Conservation (phyloP, 2,888 invertebrate genomes). For the Epsilonema sp. region DNA sequence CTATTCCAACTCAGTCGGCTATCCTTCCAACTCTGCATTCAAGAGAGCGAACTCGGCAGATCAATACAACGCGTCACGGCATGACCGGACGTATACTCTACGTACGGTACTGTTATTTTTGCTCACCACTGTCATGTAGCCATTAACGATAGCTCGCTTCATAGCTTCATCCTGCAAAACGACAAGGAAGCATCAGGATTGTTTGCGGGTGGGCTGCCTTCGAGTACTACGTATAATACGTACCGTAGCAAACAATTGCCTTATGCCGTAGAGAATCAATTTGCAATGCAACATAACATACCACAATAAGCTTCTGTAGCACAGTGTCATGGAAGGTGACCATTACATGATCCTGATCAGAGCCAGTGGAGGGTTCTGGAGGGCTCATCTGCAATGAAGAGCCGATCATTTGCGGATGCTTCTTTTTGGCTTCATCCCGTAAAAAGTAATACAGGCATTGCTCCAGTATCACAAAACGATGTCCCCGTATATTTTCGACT, state of each 20-base stretch:
- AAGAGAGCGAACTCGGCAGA: not conserved
- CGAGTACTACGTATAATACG: too few species aligned
- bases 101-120: not conserved
- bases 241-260: too few species aligned
- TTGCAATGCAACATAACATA: too few species aligned
- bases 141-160: not conserved
- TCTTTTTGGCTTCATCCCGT: not conserved
- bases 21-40: not conserved
- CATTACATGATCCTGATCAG: not conserved
- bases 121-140: not conserved
- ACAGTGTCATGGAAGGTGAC: not conserved
- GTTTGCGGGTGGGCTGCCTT: too few species aligned
- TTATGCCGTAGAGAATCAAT: not conserved
- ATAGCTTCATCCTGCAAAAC: not conserved
- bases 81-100: too few species aligned
- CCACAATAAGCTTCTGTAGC: not conserved
- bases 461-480: not conserved
- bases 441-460: not conserved
- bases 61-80: too few species aligned
- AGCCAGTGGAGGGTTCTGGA: not conserved
- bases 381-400: not conserved
- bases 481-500: not conserved
- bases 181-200: not conserved
- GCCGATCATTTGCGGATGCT: not conserved
- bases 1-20: not conserved